These are phyloP conservation scores for Neomorphus geoffroyi DNA, from an alignment of 2,797 vertebrate species.

Conservation along the genomic window DNA sequence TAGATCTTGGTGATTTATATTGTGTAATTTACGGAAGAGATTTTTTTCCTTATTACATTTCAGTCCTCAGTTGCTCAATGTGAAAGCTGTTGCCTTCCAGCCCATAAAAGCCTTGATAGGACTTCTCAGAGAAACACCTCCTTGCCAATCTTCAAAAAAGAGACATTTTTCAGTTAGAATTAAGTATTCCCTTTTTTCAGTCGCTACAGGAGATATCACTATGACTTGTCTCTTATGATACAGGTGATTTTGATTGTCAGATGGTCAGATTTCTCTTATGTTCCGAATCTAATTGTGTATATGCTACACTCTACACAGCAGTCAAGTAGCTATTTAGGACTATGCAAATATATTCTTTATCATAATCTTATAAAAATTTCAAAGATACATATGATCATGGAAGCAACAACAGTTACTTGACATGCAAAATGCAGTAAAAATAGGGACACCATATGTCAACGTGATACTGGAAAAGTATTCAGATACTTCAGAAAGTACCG, in stretches of 20 bases:
- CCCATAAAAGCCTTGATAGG: background rate
- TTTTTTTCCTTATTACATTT: background rate
- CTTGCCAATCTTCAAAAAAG: background rate
- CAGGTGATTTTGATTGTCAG: background rate
- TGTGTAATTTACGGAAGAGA: background rate
- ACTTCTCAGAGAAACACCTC: background rate
- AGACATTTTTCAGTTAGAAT: background rate
- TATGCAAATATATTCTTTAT: background rate
- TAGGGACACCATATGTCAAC: background rate
- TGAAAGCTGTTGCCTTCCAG: background rate
- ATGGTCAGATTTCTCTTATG: background rate
- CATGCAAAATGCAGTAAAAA: constrained; percentile 9
- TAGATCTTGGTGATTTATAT: background rate
- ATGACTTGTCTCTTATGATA: background rate
- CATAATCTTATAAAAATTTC: background rate
- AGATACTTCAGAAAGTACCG: background rate
- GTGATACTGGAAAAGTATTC: background rate
- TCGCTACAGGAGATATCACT: background rate
- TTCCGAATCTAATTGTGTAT: background rate
- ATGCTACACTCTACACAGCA: background rate
- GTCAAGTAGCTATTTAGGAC: background rate
- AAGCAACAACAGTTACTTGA: constrained; percentile 8
- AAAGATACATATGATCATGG: background rate
- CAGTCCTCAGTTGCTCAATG: background rate
- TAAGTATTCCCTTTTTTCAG: background rate